Base-by-base conservation (phyloP, 2,797 vertebrate species). In the Helostoma temminkii region DNA sequence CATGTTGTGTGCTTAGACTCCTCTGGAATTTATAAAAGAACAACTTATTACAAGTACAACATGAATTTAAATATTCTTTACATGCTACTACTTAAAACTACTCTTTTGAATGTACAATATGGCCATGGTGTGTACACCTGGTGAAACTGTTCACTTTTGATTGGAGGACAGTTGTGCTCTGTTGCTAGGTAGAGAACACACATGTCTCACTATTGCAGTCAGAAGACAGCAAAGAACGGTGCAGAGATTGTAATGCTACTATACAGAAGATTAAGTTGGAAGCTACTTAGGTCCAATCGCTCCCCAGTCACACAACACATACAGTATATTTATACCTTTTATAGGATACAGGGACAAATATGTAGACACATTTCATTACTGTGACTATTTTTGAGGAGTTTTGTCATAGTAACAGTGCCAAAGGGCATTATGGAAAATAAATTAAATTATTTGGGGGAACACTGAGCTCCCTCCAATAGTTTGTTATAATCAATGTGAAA, bases 181-280 rank as follows among this genome's bases (percentile, higher is more conserved):
- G 89, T 92, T 90, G 89, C 90, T 86, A 82, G 83, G 82, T 89
- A 85, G 77, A 75, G 55, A 66, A 36, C 66, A 62, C 57, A 59
- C 28, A 64, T 10, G 26, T 65, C n/a, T 48, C 14, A 64, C 32
- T 76, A 66, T 36, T 77, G 69, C 71, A 66, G 45, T 60, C 53
- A 24, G 6, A 50, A 3, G 24, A 34, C 30, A 25, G 5, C 42
- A 22, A 55, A 66, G 32, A 56, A 55, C n/a, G 10, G 21, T 59
- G n/a, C 6, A 65, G 46, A 2, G 12, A n/a, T 41, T 47, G 16
- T 30, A 41, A 21, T 25, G 41, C 19, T 30, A 16, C 3, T 54
- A 16, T 9, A n/a, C n/a, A n/a, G n/a, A n/a, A 37, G 15, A 50
- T 53, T 9, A 42, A 55, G 49, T 47, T 43, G 19, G 43, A 67